Evolutionary conservation across 2,888 invertebrate species (phyloP).

Genomic region (Dasysyrphus tricinctus): DNA sequence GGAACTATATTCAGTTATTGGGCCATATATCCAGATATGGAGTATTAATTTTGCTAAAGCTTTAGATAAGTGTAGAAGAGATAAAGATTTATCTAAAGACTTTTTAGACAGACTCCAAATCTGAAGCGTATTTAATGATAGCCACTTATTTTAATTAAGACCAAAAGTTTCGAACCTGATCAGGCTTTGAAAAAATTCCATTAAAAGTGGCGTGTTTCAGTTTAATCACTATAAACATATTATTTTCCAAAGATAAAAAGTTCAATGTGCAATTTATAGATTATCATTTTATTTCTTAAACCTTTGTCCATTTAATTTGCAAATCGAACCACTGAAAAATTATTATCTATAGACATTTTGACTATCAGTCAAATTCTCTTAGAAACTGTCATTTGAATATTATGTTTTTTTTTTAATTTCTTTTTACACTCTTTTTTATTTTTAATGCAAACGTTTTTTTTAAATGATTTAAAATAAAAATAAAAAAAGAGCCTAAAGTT

Average conservation of each 20-base stretch:
- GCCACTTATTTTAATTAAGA: background rate
- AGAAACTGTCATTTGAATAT: background rate
- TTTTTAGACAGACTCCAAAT: too few relatives aligned
- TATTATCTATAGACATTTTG: background rate
- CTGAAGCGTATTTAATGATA: too few relatives aligned
- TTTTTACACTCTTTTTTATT: too few relatives aligned
- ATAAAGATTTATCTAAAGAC: too few relatives aligned
- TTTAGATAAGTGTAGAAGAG: too few relatives aligned
- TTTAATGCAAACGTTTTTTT: background rate
- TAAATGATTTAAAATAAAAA: background rate
- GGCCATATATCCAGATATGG: too few relatives aligned
- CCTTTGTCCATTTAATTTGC: background rate
- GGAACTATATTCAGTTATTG: too few relatives aligned
- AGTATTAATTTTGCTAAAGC: too few relatives aligned
- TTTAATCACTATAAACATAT: background rate
- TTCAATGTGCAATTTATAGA: background rate
- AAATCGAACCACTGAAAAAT: conserved; percentile 8
- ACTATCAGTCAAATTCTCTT: background rate
- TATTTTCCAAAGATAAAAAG: background rate
- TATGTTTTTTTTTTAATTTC: background rate
- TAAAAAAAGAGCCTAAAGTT: background rate
- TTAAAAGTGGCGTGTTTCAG: conserved; percentile 4
- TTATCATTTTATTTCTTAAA: background rate
- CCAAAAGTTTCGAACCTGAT: too few relatives aligned
- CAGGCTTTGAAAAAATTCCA: background rate